Base-by-base conservation (phyloP, 2,113 vertebrate species). In the Todiramphus chloris region DNA sequence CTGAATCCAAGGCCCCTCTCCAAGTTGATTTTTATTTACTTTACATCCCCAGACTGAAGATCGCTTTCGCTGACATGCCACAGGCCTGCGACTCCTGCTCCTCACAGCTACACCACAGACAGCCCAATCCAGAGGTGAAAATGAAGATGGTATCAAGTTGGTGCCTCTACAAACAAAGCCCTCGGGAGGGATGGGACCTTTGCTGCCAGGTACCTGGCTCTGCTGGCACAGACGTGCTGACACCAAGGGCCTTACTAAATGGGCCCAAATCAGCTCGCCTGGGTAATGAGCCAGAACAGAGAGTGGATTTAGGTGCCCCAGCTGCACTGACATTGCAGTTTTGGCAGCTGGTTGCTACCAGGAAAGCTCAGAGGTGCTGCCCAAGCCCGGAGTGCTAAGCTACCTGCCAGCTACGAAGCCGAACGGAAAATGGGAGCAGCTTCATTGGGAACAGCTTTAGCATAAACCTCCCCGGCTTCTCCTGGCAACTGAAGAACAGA, bases 11-110 rank as follows among this genome's bases (percentile, higher is more conserved):
- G 96, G 95, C 91, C n/a, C 11, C 2, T 28, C 82, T 95, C 95
- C 96, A 96, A 95, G 77, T 0, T 35, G 83, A 93, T 94, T 94
- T 93, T 89, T 92, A 91, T 96, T 93, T 95, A 84, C 63, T 92
- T 96, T 95, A 37, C 78, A 88, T 72, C 39, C 64, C 55, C 91
- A 82, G 81, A 89, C 66, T 7, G 5, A 87, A 72, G 80, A 72
- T 70, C 3, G 0, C 90, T 94, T 68, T 63, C 69, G 17, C 94
- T 94, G 88, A 88, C 83, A 83, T 48, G 51, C 82, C 90, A n/a
- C 92, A 95, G 92, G 74, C 92, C 39, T 27, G 23, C 4, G 6
- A 77, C 13, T 73, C 58, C 75, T 43, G 66, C 89, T 89, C 78
- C 55, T 43, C n/a, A 25, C 11, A 31, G 85, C 73, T 55, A 9